phyloP scores from a whole-genome alignment of 2,113 vertebrate species.

The Triplophysa siluroides region DNA sequence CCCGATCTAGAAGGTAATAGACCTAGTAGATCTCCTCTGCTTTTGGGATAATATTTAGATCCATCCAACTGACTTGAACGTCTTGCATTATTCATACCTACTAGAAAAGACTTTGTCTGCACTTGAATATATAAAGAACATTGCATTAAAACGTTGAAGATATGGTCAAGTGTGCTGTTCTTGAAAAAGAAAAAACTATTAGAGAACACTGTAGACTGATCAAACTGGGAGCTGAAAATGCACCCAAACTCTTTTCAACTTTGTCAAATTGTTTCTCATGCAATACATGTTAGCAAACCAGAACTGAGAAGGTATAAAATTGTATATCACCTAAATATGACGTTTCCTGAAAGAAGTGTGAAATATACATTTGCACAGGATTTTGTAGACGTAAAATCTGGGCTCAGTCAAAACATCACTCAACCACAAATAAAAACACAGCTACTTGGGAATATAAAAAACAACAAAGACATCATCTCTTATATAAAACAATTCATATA shows the following conservation, averaged over 20 bases:
- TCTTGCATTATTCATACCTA: background rate
- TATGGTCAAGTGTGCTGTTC: background rate
- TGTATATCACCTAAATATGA: background rate
- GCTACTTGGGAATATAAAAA: background rate
- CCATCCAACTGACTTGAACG: background rate
- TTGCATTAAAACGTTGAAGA: background rate
- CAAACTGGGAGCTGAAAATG: background rate
- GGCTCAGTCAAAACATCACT: background rate
- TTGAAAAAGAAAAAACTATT: background rate
- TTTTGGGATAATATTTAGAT: background rate
- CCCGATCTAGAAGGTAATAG: background rate
- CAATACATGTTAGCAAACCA: background rate
- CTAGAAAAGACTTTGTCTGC: background rate
- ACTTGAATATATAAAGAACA: background rate
- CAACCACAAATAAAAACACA: background rate
- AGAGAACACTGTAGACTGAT: background rate
- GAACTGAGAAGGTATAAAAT: background rate
- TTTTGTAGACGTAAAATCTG: background rate
- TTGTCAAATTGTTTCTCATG: background rate
- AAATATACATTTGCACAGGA: background rate
- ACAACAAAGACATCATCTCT: background rate
- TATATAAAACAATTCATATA: background rate
- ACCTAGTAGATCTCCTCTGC: background rate
- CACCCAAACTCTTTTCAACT: background rate
- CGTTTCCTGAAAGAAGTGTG: background rate